Evolutionary conservation across 2,113 vertebrate genomes (phyloP).

Genomic region (Anseranas semipalmata): DNA sequence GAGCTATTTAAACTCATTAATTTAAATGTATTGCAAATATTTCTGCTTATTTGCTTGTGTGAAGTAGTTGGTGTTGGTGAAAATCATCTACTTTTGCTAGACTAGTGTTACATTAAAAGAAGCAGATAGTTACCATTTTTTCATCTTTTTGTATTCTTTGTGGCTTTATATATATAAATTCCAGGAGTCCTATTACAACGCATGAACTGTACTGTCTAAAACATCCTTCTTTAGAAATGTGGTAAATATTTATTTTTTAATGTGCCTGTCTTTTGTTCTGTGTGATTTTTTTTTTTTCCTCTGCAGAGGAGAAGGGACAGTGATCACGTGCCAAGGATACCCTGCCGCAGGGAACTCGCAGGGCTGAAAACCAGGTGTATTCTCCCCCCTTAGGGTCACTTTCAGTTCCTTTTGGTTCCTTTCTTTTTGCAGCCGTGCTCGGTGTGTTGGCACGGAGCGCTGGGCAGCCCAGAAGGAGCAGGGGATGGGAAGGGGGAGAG

Average conservation of each 20-base stretch:
- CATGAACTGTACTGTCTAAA: neutral
- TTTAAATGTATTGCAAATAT: neutral
- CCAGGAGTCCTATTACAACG: neutral
- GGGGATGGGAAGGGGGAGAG: neutral
- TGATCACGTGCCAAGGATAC: neutral
- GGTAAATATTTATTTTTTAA: neutral
- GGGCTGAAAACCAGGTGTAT: neutral
- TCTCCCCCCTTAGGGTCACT: neutral
- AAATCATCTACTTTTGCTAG: neutral
- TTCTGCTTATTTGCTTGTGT: neutral
- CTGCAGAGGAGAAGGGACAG: neutral
- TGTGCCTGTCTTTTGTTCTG: neutral
- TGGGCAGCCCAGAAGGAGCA: neutral
- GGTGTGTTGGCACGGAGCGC: rapidly evolving
- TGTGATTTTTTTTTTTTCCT: neutral
- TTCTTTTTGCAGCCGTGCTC: too few species aligned
- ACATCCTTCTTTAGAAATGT: neutral
- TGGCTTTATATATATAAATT: neutral
- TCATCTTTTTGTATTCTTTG: rapidly evolving
- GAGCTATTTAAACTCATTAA: neutral
- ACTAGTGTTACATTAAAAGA: neutral
- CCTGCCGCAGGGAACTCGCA: rapidly evolving
- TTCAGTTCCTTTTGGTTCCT: neutral
- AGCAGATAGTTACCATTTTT: neutral
- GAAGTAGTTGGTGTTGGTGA: neutral